These are phyloP conservation scores for Drosophila equinoxialis DNA, from an alignment of 1,140 invertebrate species.

Conservation along the genomic window DNA sequence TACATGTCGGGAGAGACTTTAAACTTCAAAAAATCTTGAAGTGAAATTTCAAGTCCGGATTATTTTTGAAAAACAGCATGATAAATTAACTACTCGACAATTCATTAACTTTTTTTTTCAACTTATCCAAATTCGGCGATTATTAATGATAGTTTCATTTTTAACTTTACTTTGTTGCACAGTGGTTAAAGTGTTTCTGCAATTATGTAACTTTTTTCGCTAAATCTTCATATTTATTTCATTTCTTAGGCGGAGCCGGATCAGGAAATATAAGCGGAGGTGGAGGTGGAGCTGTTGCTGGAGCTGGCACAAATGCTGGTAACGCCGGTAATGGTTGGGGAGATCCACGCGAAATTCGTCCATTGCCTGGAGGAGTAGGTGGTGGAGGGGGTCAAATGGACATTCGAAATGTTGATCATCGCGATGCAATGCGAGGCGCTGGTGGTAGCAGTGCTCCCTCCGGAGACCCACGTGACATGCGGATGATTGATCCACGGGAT, in stretches of 20 bases:
- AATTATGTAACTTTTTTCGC: neutral
- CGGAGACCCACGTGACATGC: conserved; percentile 84
- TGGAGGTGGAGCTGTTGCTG: conserved; percentile 39
- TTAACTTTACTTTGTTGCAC: neutral
- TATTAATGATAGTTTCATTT: neutral
- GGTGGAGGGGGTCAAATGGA: conserved; percentile 54
- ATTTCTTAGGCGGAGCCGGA: conserved; percentile 44
- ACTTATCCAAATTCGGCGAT: no score
- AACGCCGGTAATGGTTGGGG: conserved; percentile 84
- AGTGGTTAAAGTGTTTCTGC: conserved; percentile 21
- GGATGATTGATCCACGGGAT: conserved; percentile 86
- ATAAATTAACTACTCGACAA: no score
- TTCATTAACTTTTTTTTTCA: no score
- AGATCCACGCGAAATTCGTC: conserved; percentile 82
- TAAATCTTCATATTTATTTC: neutral
- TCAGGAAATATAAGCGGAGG: conserved; percentile 43
- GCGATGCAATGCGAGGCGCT: conserved; percentile 57
- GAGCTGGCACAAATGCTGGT: conserved; percentile 36
- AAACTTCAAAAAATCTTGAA: no score
- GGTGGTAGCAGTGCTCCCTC: conserved; percentile 83
- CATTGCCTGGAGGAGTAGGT: conserved; percentile 45
- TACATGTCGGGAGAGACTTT: no score
- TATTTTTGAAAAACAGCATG: no score
- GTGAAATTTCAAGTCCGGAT: no score
- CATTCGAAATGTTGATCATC: conserved; percentile 67